phyloP scores from a whole-genome alignment of 1,140 invertebrate species.

The Eurytemora carolleeae region DNA sequence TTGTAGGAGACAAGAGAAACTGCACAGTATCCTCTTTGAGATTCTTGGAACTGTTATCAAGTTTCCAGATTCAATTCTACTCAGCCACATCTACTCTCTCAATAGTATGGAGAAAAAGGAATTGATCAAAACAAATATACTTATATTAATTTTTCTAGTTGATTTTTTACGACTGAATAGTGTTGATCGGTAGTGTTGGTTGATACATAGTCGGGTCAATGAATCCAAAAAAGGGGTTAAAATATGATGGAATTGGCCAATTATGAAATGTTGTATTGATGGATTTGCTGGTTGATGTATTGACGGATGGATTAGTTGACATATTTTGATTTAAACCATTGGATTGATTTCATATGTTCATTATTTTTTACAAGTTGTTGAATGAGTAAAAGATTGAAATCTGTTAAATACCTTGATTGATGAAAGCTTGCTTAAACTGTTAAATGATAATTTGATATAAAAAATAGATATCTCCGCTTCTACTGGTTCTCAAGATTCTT shows the following conservation, averaged over 20 bases:
- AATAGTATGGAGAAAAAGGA: neutral
- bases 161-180: neutral
- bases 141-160: neutral
- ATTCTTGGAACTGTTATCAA: neutral
- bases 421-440: neutral
- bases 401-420: neutral
- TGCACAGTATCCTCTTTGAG: neutral
- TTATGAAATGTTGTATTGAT: too few species aligned
- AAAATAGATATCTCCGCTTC: neutral
- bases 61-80: neutral
- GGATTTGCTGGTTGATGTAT: too few species aligned
- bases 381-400: neutral
- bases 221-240: too few species aligned
- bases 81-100: neutral
- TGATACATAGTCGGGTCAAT: neutral
- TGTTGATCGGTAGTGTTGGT: neutral
- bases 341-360: neutral
- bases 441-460: neutral
- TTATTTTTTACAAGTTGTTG: neutral
- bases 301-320: too few species aligned
- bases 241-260: too few species aligned
- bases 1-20: neutral
- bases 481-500: neutral
- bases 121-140: neutral
- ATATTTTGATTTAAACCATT: neutral